These are phyloP conservation scores for Philaethria dido DNA, from an alignment of 2,888 invertebrate genomes.

Conservation along the genomic window DNA sequence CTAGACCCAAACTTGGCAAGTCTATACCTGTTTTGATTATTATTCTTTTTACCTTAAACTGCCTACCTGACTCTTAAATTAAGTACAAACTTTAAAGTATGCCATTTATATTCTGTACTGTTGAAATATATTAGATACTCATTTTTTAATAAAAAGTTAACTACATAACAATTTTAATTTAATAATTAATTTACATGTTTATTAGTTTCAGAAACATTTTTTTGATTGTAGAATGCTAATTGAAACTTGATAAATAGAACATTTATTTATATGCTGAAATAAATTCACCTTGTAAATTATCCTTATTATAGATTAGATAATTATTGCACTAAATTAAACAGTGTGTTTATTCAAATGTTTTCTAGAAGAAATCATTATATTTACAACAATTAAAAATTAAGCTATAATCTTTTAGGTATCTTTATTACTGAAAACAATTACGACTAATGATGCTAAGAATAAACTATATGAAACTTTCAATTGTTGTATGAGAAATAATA, in stretches of 20 bases:
- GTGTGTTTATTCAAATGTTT: neutral
- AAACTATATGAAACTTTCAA: too few species aligned
- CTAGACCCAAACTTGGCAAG: conserved; percentile 25
- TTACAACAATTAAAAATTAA: too few species aligned
- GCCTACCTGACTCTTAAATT: neutral
- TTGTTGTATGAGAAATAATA: too few species aligned
- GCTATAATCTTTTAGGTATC: too few species aligned
- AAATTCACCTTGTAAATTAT: conserved; percentile 12
- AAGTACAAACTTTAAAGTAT: neutral
- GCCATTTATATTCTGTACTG: neutral
- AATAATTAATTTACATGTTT: neutral
- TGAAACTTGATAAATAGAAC: neutral
- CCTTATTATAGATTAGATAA: conserved; percentile 1
- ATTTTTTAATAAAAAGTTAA: neutral
- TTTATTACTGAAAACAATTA: too few species aligned
- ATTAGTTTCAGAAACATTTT: neutral
- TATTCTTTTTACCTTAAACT: conserved; percentile 6
- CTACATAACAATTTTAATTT: neutral
- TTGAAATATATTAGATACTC: neutral
- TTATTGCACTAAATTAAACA: conserved; percentile 5
- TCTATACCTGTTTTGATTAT: conserved; percentile 27
- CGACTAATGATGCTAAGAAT: too few species aligned
- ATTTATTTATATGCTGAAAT: neutral
- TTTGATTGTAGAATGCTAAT: neutral
- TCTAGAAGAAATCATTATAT: neutral